Conservation (phyloP, 2,113 vertebrate species). For the Pedionomus torquatus region DNA sequence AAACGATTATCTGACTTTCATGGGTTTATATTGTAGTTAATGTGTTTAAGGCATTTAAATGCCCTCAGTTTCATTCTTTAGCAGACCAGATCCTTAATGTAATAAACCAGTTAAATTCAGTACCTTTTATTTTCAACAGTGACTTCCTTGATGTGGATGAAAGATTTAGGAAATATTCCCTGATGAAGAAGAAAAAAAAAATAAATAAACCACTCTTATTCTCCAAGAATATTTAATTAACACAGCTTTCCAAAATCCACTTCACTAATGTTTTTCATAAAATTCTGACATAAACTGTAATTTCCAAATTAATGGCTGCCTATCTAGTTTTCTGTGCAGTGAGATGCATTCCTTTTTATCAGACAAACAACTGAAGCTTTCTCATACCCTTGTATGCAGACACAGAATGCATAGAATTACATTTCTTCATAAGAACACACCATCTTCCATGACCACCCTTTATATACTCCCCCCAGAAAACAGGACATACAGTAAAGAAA, state of each 20-base stretch:
- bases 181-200: slow-evolving; percentile 51
- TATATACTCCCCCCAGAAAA: neutral
- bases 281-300: neutral
- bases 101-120: neutral
- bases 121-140: slow-evolving; percentile 88
- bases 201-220: neutral
- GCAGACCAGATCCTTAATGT: neutral
- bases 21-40: neutral
- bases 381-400: neutral
- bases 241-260: neutral
- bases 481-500: neutral
- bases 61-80: neutral
- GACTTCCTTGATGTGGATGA: slow-evolving; percentile 89
- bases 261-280: neutral
- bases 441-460: neutral
- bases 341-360: neutral
- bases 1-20: neutral
- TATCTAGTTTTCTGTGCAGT: neutral
- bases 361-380: neutral
- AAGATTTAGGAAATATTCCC: slow-evolving; percentile 93
- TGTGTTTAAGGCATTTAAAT: neutral
- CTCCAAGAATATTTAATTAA: neutral
- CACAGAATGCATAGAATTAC: neutral
- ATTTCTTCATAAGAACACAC: neutral
- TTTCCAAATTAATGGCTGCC: neutral